Evolutionary conservation across 2,797 vertebrate genomes (phyloP).

Genomic region (Pseudochirops cupreus): DNA sequence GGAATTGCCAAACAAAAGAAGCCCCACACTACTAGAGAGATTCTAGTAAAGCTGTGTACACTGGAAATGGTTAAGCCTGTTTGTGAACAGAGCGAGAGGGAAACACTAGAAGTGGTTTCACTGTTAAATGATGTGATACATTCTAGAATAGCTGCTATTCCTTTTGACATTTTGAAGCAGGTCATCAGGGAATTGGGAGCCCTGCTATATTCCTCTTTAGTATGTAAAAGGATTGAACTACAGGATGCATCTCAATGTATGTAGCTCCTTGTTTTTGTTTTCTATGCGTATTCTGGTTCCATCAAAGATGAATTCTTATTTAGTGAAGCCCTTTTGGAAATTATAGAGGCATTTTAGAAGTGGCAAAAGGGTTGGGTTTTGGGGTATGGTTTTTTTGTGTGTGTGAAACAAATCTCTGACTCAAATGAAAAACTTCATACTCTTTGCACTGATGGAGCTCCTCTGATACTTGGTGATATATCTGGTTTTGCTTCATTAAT

Average conservation of each 20-base stretch:
- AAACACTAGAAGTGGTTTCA: constrained; percentile 68
- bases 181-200: constrained; percentile 70
- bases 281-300: constrained; percentile 59
- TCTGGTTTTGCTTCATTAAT: constrained; percentile 66
- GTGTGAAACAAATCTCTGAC: constrained; percentile 62
- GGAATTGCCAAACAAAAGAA: constrained; percentile 71
- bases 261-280: constrained; percentile 72
- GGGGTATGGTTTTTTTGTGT: constrained; percentile 54
- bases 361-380: constrained; percentile 49
- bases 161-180: constrained; percentile 71
- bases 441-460: constrained; percentile 68
- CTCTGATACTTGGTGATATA: constrained; percentile 62
- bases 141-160: constrained; percentile 71
- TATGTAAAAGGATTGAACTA: constrained; percentile 67
- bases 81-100: constrained; percentile 66
- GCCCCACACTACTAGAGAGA: constrained; percentile 70
- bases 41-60: constrained; percentile 66
- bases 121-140: constrained; percentile 69
- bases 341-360: constrained; percentile 60
- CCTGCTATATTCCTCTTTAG: constrained; percentile 57
- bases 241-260: constrained; percentile 58
- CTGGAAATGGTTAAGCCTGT: constrained; percentile 71
- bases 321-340: constrained; percentile 62
- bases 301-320: constrained; percentile 72
- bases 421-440: constrained; percentile 65